Conservation (phyloP, 2,888 invertebrate species). For the Agrypnus murinus region DNA sequence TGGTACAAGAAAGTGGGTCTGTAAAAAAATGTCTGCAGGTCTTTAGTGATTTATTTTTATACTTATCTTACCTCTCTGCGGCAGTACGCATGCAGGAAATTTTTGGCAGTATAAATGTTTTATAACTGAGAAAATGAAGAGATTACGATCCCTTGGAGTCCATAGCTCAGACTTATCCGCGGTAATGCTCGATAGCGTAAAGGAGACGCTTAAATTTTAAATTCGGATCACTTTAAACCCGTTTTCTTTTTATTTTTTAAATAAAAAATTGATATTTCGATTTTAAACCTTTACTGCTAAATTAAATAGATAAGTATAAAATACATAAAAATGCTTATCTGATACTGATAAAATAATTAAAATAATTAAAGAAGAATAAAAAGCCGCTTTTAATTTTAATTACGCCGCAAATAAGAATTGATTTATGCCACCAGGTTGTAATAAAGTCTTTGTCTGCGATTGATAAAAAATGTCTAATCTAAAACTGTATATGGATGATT, state of each 20-base stretch:
- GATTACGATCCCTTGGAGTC: slow-evolving; percentile 26
- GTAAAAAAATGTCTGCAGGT: neutral
- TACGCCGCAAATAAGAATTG: too few species aligned
- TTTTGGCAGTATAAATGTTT: slow-evolving; percentile 20
- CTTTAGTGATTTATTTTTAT: slow-evolving; percentile 22
- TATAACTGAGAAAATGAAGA: slow-evolving; percentile 20
- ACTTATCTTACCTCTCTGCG: slow-evolving; percentile 1
- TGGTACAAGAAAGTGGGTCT: too few species aligned
- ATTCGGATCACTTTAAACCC: neutral
- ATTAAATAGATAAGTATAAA: too few species aligned
- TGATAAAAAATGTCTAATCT: too few species aligned
- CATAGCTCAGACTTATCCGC: slow-evolving; percentile 20
- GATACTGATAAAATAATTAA: too few species aligned
- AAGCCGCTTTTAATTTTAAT: too few species aligned
- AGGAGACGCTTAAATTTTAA: slow-evolving; percentile 19
- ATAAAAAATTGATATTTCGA: neutral
- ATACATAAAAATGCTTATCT: too few species aligned
- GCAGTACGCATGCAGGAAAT: slow-evolving; percentile 6
- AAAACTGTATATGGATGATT: too few species aligned
- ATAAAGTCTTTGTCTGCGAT: too few species aligned
- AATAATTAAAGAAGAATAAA: too few species aligned
- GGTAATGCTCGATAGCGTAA: slow-evolving; percentile 12
- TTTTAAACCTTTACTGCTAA: too few species aligned
- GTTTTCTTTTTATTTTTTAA: neutral
- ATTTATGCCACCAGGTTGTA: too few species aligned